These are phyloP conservation scores for Aradophagus sp. DNA, from an alignment of 1,140 invertebrate species.

Conservation along the genomic window DNA sequence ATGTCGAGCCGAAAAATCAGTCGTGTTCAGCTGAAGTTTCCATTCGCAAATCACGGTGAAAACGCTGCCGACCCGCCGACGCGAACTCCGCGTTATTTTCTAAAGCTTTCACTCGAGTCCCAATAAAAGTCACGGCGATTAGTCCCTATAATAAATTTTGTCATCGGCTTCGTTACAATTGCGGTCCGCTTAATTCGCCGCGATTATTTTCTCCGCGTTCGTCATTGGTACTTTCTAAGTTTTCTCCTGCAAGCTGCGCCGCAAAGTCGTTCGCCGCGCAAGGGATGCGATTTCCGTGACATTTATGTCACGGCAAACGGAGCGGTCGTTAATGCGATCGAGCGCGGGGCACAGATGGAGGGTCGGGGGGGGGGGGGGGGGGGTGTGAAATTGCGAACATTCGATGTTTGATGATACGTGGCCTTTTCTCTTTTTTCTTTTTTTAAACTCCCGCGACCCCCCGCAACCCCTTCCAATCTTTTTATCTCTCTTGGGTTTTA, in stretches of 20 bases:
- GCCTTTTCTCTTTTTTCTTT: too few relatives aligned
- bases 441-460: too few relatives aligned
- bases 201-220: background rate
- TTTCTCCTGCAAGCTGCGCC: conserved; percentile 29
- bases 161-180: conserved; percentile 1
- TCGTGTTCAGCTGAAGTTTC: too few relatives aligned
- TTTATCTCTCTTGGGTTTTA: too few relatives aligned
- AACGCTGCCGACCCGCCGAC: background rate
- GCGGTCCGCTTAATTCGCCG: background rate
- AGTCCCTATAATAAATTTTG: conserved; percentile 21
- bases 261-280: conserved; percentile 3
- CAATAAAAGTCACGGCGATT: conserved; percentile 21
- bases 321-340: conserved; percentile 35
- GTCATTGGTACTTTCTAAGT: conserved; percentile 37
- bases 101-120: conserved; percentile 23
- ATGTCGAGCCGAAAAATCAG: too few relatives aligned
- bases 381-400: too few relatives aligned
- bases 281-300: conserved; percentile 38
- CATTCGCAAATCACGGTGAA: too few relatives aligned
- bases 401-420: too few relatives aligned
- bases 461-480: too few relatives aligned
- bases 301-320: conserved; percentile 28
- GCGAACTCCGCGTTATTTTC: conserved; percentile 3
- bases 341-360: too few relatives aligned
- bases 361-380: too few relatives aligned